Percentiles rank a stretch among this genome's conserved stretches.
Evolutionary conservation across 2,797 vertebrate genomes (phyloP).

Genomic region (Labroides dimidiatus): DNA sequence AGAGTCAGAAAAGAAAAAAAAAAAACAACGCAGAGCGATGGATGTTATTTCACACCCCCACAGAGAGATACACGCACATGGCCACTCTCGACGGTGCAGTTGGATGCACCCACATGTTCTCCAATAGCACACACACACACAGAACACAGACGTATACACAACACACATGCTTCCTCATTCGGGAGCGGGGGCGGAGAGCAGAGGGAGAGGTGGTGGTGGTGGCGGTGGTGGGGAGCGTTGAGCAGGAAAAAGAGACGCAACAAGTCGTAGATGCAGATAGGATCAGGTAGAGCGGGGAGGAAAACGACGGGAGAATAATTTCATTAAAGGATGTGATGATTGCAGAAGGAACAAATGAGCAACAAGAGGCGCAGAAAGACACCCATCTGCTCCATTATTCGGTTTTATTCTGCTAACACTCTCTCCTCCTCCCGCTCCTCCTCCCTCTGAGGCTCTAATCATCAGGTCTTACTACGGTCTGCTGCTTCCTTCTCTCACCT

Average conservation of each 20-base stretch:
- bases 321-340: background rate
- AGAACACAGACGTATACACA: conserved; percentile 40
- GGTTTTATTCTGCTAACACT: conserved; percentile 48
- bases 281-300: background rate
- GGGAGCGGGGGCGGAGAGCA: conserved; percentile 64
- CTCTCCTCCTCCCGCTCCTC: conserved; percentile 29
- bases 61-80: conserved; percentile 66
- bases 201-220: conserved; percentile 35
- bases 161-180: conserved; percentile 60
- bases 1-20: background rate
- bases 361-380: background rate
- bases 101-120: conserved; percentile 78
- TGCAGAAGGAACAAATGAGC: background rate
- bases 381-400: conserved; percentile 52
- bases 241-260: conserved; percentile 51
- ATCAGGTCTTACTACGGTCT: conserved; percentile 26
- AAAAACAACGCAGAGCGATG: conserved; percentile 30
- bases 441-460: conserved; percentile 27
- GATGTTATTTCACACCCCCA: conserved; percentile 77
- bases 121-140: conserved; percentile 32
- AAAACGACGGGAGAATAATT: background rate
- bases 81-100: conserved; percentile 59
- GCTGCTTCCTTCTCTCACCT: conserved; percentile 41
- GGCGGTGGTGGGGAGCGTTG: conserved; percentile 30
- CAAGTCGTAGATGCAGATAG: conserved; percentile 50